Conservation (phyloP, 2,888 invertebrate genomes). For the Agriopis aurantiaria region DNA sequence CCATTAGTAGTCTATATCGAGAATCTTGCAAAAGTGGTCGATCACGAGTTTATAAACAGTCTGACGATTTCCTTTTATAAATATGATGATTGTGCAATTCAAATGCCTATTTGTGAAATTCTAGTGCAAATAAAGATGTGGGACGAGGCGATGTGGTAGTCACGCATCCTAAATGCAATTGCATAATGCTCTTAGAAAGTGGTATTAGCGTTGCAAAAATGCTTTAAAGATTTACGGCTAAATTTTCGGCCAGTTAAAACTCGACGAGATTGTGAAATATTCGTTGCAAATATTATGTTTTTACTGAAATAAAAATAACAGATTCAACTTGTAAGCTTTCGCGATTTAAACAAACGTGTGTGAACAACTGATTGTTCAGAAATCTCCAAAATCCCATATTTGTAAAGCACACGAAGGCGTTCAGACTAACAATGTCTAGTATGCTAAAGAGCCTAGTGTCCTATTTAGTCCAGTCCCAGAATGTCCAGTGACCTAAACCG, state of each 20-base stretch:
- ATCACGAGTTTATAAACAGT: slow-evolving; percentile 26
- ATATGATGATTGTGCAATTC: slow-evolving; percentile 19
- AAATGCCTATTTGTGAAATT: slow-evolving; percentile 14
- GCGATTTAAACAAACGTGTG: no score
- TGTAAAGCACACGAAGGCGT: no score
- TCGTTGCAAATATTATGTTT: not conserved
- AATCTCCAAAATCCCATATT: no score
- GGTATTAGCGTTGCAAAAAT: not conserved
- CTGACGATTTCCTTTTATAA: slow-evolving; percentile 5
- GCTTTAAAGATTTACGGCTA: not conserved
- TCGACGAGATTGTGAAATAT: not conserved
- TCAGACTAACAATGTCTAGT: no score
- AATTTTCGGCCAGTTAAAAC: not conserved
- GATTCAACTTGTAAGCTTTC: not conserved
- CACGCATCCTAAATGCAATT: slow-evolving; percentile 30
- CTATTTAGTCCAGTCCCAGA: no score
- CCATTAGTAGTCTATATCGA: not conserved
- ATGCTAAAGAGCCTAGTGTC: no score
- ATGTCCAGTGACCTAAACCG: no score
- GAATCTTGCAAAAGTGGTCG: slow-evolving; percentile 9
- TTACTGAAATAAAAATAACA: not conserved
- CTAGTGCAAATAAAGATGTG: slow-evolving; percentile 29
- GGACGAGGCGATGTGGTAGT: slow-evolving; percentile 2
- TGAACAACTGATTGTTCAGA: no score
- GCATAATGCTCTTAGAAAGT: slow-evolving; percentile 27